Percentiles rank a stretch among this genome's conserved stretches.
Conservation (phyloP, 2,797 vertebrate genomes). For the Dicrostonyx torquatus region DNA sequence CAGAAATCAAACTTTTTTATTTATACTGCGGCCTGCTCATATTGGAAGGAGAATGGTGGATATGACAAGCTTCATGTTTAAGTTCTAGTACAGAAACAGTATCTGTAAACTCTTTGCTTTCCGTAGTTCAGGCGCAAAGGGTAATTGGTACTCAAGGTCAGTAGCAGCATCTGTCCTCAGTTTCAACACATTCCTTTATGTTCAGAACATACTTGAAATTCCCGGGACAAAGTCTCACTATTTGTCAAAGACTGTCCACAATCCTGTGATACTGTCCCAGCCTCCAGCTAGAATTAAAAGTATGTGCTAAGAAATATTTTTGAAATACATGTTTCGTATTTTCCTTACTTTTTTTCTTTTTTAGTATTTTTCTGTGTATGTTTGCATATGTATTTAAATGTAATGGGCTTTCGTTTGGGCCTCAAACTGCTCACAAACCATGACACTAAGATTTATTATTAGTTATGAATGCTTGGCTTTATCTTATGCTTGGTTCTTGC, state of each 20-base stretch:
- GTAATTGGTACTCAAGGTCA: not conserved
- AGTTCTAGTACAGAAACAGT: not conserved
- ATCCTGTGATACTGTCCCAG: not conserved
- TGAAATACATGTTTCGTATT: not conserved
- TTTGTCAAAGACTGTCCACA: not conserved
- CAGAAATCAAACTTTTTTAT: not conserved
- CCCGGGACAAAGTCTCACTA: not conserved
- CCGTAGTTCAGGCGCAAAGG: not conserved
- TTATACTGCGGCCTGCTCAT: not conserved
- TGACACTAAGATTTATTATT: not conserved
- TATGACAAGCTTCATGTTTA: not conserved
- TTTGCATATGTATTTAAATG: not conserved
- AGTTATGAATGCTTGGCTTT: not conserved
- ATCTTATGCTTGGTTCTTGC: not conserved
- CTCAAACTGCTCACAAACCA: not conserved
- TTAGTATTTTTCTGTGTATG: not conserved
- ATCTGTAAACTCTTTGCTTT: not conserved
- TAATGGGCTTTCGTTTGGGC: not conserved
- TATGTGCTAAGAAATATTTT: not conserved
- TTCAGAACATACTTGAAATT: not conserved
- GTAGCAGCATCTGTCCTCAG: not conserved
- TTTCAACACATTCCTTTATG: not conserved
- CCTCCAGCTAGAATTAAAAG: not conserved
- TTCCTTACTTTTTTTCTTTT: not conserved
- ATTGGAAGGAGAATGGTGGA: not conserved